Percentiles rank a stretch among this genome's conserved stretches.
Conservation (phyloP, 2,113 vertebrate species). For the Neolamprologus toae region DNA sequence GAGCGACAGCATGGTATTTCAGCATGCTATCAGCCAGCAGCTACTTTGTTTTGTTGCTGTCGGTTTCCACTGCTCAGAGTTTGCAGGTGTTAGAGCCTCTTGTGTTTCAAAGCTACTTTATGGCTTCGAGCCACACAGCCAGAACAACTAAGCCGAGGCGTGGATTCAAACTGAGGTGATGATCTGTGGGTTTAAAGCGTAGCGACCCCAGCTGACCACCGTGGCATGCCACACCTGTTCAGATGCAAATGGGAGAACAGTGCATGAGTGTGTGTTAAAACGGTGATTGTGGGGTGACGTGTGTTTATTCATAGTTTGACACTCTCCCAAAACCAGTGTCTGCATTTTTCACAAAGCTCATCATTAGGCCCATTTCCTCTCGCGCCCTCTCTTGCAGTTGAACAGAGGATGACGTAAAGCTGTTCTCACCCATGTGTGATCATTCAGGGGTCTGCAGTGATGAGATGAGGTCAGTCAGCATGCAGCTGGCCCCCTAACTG, state of each 20-base stretch:
- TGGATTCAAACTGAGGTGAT: neutral
- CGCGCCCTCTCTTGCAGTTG: neutral
- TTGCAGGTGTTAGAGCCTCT: neutral
- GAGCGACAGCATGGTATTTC: neutral
- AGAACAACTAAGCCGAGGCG: neutral
- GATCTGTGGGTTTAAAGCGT: neutral
- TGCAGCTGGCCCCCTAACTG: constrained; percentile 39
- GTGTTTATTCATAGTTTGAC: neutral
- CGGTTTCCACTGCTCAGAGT: neutral
- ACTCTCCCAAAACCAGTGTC: neutral
- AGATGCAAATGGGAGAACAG: neutral
- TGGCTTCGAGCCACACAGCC: neutral
- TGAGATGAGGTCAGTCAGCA: constrained; percentile 56
- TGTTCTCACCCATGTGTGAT: constrained; percentile 43
- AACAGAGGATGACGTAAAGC: constrained; percentile 46
- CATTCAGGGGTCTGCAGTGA: constrained; percentile 40
- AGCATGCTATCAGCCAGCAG: neutral
- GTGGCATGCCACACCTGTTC: constrained; percentile 10
- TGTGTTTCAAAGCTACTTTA: constrained; percentile 13
- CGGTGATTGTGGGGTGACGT: neutral
- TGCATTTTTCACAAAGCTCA: constrained; percentile 33
- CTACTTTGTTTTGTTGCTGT: constrained; percentile 7
- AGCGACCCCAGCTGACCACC: constrained; percentile 11
- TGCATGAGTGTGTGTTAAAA: neutral
- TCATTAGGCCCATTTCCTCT: constrained; percentile 44